phyloP scores from a whole-genome alignment of 2,888 invertebrate species.

The Myopa testacea region DNA sequence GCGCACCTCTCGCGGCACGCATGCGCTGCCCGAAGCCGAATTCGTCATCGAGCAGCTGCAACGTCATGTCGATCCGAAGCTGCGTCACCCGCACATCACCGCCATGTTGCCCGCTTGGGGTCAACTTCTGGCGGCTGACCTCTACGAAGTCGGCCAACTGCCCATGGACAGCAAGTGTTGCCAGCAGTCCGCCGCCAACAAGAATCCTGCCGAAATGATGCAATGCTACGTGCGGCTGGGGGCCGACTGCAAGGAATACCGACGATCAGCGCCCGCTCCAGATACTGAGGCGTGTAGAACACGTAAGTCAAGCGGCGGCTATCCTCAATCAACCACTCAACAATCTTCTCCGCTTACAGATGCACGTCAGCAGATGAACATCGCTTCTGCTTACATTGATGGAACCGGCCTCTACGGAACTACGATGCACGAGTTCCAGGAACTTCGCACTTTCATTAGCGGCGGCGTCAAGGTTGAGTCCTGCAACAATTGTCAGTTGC shows the following conservation, averaged over 20 bases:
- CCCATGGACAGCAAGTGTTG: slow-evolving; percentile 67
- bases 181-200: slow-evolving; percentile 50
- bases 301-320: slow-evolving; percentile 68
- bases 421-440: slow-evolving; percentile 78
- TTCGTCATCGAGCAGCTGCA: slow-evolving; percentile 73
- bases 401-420: slow-evolving; percentile 84
- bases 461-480: slow-evolving; percentile 78
- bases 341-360: slow-evolving; percentile 66
- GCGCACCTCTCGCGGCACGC: slow-evolving; percentile 71
- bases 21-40: slow-evolving; percentile 74
- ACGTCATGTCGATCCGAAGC: slow-evolving; percentile 69
- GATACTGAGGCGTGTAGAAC: slow-evolving; percentile 75
- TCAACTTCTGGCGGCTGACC: slow-evolving; percentile 79
- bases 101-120: slow-evolving; percentile 85
- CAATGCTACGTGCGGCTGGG: slow-evolving; percentile 72
- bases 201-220: slow-evolving; percentile 66
- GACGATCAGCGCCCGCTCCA: slow-evolving; percentile 77
- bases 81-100: slow-evolving; percentile 79
- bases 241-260: slow-evolving; percentile 74
- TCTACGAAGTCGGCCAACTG: slow-evolving; percentile 76
- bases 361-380: slow-evolving; percentile 85
- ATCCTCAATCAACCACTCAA: not conserved
- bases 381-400: slow-evolving; percentile 85
- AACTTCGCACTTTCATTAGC: slow-evolving; percentile 77
- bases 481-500: slow-evolving; percentile 76